Base-by-base conservation (phyloP, 2,888 invertebrate genomes). In the Tipula vernalis region DNA sequence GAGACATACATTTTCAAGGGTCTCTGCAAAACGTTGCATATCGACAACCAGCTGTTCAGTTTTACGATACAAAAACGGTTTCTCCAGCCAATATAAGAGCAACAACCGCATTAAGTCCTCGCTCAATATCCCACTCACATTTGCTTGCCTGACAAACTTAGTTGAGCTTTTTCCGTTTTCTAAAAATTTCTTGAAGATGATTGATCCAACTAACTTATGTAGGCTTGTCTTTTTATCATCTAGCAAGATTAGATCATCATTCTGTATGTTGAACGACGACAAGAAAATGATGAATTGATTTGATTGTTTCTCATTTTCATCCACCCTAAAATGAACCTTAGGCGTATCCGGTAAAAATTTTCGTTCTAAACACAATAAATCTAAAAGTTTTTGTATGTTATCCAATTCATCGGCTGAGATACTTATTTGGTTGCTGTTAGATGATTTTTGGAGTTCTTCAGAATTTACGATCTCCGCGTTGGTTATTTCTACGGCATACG, bases 61-160 rank as follows among this genome's bases (percentile, higher is more conserved):
- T 88, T 90, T 90, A 86, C 88, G 89, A 86, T 91, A 92, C 8
- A 87, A 87, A 89, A 95, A 91, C 0, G 94, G 92, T 90, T 94
- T 93, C 88, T 95, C 94, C 88, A 96, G 93, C 94, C 96, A 94
- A 89, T 95, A 96, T 89, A 93, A 92, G 86, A 97, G 92, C n/a
- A 95, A 91, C 87, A 96, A 92, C 88, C 94, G 94, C 88, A 97
- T 93, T 41, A 97, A 92, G 89, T 95, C 95, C 89, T 94, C 93
- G 57, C 95, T 89, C 1, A 89, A 89, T 86, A 92, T 89, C 41
- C 88, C 87, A 0, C 90, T 89, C 18, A 89, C 86, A 15, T 87
- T 57, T 2, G 89, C 89, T 88, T 89, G 89, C 41, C 88, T 51
- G 85, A 90, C 90, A 51, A 91, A 91, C 86, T 91, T 89, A 86